phyloP scores from a whole-genome alignment of 2,113 vertebrate genomes.

The Nannospalax galili region DNA sequence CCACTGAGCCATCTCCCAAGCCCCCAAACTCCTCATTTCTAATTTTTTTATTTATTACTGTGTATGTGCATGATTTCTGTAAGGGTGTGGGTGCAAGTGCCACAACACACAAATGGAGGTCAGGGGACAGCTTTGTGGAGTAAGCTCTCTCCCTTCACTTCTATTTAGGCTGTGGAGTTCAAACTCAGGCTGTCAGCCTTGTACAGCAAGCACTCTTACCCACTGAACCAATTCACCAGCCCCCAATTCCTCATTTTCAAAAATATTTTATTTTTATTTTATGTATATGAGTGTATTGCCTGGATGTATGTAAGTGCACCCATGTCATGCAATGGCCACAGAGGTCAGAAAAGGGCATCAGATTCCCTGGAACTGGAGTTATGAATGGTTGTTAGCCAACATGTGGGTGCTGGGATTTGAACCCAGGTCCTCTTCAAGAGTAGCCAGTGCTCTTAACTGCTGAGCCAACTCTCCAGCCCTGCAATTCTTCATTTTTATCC shows the following conservation, averaged over 20 bases:
- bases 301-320: neutral
- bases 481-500: neutral
- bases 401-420: too few species aligned
- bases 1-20: neutral
- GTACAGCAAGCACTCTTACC: neutral
- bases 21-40: neutral
- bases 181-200: neutral
- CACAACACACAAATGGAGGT: neutral
- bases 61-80: neutral
- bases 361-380: too few species aligned
- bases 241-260: neutral
- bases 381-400: too few species aligned
- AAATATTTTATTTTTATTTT: too few species aligned
- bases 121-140: neutral
- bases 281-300: too few species aligned
- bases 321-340: too few species aligned
- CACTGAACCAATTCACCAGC: neutral
- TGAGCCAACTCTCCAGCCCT: too few species aligned
- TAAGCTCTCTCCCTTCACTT: neutral
- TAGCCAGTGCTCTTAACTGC: too few species aligned
- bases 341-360: too few species aligned
- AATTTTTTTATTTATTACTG: neutral
- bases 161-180: neutral
- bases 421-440: too few species aligned
- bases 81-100: neutral